Base-by-base conservation (phyloP, 53 echinoderm and acorn worm genomes). In the Henricia sp. region DNA sequence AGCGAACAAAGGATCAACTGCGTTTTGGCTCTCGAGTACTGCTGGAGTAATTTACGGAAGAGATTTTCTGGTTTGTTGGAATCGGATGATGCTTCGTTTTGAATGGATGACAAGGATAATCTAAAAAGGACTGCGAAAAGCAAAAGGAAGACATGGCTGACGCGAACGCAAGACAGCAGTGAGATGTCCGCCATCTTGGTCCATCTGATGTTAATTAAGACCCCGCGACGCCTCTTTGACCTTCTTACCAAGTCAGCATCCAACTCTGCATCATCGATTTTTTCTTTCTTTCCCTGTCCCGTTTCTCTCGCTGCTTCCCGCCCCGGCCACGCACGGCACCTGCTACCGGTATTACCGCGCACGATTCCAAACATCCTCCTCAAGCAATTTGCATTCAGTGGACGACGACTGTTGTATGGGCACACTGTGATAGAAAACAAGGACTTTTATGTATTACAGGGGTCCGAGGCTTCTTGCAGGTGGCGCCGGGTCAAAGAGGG, bases 181-280 rank as follows among this genome's bases (percentile, higher is more conserved):
- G 80, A 80, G 80, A 80, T 63, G 80, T 44, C 80, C 80, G 80
- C 80, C 80, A 80, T 80, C 80, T 80, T 80, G 80, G 80, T 42
- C 80, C 46, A 10, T 23, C 25, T 39, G 58, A 59, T 76, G 76
- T 28, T 76, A 40, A 76, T 76, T 57, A 26, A 59, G 58, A 57
- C 55, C 56, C 58, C 52, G 28, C 20, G 41, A 19, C 14, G 57
- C 41, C 28, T 57, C 41, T 76, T 58, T 76, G 76, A 76, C 76
- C 76, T 57, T 50, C 33, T 6, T 19, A 48, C 48, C 48, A n/a
- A 36, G 41, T 17, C 43, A 64, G 27, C 77, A 23, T 60, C 42
- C 32, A 2, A 44, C 23, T 44, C 30, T 43, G 80, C 80, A 80
- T 80, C 80, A 80, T 64, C 63, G 80, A 80, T 80, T 80, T 80